These are phyloP conservation scores for Monochamus alternatus DNA, from an alignment of 2,888 invertebrate genomes.

Conservation along the genomic window DNA sequence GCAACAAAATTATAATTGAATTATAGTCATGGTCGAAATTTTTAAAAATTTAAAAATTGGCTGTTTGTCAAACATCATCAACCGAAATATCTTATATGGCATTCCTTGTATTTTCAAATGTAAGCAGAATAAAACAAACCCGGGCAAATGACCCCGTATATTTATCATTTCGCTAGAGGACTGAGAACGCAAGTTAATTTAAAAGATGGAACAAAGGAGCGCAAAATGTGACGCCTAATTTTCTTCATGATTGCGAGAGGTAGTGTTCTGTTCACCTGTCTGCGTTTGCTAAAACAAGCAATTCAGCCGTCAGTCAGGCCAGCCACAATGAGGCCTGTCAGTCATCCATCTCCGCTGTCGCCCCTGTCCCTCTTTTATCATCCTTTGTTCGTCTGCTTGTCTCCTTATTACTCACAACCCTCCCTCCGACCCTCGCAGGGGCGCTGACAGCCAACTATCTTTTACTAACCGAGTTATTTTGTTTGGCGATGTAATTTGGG, in stretches of 20 bases:
- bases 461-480: conserved; percentile 3
- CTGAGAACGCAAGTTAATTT: conserved; percentile 27
- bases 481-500: background rate
- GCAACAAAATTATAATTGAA: no score
- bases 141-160: background rate
- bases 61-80: no score
- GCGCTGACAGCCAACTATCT: background rate
- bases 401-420: conserved; percentile 62
- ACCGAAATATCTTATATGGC: no score
- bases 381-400: conserved; percentile 63
- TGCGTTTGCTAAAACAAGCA: conserved; percentile 64
- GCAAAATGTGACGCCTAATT: conserved; percentile 50
- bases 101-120: no score
- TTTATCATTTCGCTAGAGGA: background rate
- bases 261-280: conserved; percentile 60
- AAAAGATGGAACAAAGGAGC: conserved; percentile 26
- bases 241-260: conserved; percentile 52
- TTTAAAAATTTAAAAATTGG: no score
- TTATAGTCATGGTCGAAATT: no score
- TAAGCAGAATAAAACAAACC: no score
- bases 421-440: conserved; percentile 49
- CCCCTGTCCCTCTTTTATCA: conserved; percentile 58
- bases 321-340: conserved; percentile 68
- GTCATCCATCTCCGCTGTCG: conserved; percentile 62
- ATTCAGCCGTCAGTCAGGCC: conserved; percentile 67